Conservation (phyloP, 2,797 vertebrate genomes). For the Sebastes cheni region DNA sequence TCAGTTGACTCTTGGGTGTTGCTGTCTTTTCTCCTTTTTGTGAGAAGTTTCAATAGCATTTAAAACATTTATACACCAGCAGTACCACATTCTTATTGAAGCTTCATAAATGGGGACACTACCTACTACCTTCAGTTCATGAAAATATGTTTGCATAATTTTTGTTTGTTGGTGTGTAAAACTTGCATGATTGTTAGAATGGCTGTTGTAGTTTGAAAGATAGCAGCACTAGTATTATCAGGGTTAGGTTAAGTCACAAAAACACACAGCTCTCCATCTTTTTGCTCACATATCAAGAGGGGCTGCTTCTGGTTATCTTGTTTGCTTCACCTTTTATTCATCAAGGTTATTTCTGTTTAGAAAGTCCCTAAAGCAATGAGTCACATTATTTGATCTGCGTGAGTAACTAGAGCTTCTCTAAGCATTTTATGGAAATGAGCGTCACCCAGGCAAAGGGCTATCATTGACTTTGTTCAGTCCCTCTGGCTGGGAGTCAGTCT, state of each 20-base stretch:
- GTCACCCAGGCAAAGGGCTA: constrained; percentile 52
- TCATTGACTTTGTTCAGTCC: constrained; percentile 68
- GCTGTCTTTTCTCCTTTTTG: constrained; percentile 3
- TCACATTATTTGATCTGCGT: constrained; percentile 63
- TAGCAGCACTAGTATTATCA: neutral
- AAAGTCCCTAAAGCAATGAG: constrained; percentile 55
- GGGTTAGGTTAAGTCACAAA: neutral
- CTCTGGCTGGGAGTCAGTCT: constrained; percentile 55
- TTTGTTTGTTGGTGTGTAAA: neutral
- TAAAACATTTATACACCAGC: constrained; percentile 23
- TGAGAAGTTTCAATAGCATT: constrained; percentile 11
- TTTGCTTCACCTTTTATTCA: constrained; percentile 59
- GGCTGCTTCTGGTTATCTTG: constrained; percentile 7
- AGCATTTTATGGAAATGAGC: constrained; percentile 72
- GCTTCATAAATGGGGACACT: constrained; percentile 1
- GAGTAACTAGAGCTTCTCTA: constrained; percentile 61
- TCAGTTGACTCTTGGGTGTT: constrained; percentile 44
- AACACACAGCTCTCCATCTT: neutral
- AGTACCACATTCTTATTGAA: neutral
- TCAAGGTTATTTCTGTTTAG: constrained; percentile 57
- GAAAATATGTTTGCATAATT: neutral
- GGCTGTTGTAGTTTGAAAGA: neutral
- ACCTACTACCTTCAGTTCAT: neutral
- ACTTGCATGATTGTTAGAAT: neutral
- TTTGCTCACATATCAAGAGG: neutral